phyloP scores from a whole-genome alignment of 2,888 invertebrate genomes.

The Eilema sororculum region DNA sequence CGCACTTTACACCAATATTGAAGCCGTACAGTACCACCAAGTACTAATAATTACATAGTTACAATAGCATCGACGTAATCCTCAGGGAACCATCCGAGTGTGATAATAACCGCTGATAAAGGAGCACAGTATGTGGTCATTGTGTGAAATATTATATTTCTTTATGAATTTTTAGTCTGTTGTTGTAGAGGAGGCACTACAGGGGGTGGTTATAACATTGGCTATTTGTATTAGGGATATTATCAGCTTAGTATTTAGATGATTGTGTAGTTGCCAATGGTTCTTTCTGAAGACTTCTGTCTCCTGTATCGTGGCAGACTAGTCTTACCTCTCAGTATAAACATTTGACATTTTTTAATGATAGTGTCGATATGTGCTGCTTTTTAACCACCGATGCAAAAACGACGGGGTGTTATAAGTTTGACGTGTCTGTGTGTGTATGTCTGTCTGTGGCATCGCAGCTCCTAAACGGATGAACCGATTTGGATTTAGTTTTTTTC shows the following conservation, averaged over 20 bases:
- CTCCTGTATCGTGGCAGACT: too few species aligned
- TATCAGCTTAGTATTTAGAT: neutral
- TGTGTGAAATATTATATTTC: conserved; percentile 38
- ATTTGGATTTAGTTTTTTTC: too few species aligned
- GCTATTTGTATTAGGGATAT: conserved; percentile 8
- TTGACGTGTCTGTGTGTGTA: too few species aligned
- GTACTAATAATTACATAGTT: conserved; percentile 35
- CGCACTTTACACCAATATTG: neutral
- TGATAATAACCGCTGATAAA: conserved; percentile 39
- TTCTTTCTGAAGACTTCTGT: neutral
- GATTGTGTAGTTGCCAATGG: neutral
- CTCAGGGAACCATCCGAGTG: conserved; percentile 38
- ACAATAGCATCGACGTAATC: conserved; percentile 40
- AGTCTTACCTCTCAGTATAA: too few species aligned
- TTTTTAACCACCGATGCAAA: too few species aligned
- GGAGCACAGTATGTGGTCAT: conserved; percentile 23
- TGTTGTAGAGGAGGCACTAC: conserved; percentile 16
- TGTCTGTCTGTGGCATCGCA: too few species aligned
- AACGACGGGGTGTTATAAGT: too few species aligned
- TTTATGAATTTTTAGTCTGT: conserved; percentile 32
- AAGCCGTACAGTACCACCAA: conserved; percentile 24
- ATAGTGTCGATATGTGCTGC: too few species aligned
- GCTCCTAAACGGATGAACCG: too few species aligned
- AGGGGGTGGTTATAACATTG: conserved; percentile 27
- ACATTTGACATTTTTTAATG: too few species aligned